phyloP scores from a whole-genome alignment of 2,797 vertebrate species.

The Pelochelys cantorii region DNA sequence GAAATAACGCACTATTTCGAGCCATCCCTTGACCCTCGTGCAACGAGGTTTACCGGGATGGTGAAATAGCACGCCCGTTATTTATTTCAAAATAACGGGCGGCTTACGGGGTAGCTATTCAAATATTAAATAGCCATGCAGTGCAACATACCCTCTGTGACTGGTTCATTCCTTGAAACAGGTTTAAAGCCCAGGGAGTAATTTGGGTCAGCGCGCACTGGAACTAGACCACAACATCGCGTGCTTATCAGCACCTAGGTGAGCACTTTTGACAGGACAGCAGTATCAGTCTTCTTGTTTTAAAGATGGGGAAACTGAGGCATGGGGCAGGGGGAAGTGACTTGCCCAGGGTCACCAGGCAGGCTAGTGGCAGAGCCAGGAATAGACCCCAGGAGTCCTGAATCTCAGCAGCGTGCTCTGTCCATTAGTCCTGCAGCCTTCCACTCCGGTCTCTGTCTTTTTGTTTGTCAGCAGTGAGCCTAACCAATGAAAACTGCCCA shows the following conservation, averaged over 20 bases:
- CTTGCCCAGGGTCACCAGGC: not conserved
- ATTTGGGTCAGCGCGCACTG: not conserved
- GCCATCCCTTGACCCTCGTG: too few species aligned
- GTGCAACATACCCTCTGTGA: not conserved
- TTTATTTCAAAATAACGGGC: too few species aligned
- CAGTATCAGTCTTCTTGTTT: not conserved
- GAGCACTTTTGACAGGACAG: not conserved
- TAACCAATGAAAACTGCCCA: not conserved
- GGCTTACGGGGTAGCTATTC: too few species aligned
- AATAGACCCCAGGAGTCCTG: not conserved
- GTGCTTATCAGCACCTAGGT: not conserved
- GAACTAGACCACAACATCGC: not conserved
- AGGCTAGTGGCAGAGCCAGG: not conserved
- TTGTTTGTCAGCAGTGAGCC: not conserved
- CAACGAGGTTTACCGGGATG: too few species aligned
- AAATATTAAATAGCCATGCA: too few species aligned
- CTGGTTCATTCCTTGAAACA: conserved; percentile 15
- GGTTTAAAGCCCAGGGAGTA: conserved; percentile 49
- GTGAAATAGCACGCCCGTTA: too few species aligned
- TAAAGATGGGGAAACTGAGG: not conserved
- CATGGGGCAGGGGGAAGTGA: not conserved
- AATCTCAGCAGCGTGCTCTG: not conserved
- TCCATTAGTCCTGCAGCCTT: not conserved
- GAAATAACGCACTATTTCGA: too few species aligned
- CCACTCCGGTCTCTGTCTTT: not conserved